These are phyloP conservation scores for Amorpha juglandis DNA, from an alignment of 2,888 invertebrate genomes.

Conservation along the genomic window DNA sequence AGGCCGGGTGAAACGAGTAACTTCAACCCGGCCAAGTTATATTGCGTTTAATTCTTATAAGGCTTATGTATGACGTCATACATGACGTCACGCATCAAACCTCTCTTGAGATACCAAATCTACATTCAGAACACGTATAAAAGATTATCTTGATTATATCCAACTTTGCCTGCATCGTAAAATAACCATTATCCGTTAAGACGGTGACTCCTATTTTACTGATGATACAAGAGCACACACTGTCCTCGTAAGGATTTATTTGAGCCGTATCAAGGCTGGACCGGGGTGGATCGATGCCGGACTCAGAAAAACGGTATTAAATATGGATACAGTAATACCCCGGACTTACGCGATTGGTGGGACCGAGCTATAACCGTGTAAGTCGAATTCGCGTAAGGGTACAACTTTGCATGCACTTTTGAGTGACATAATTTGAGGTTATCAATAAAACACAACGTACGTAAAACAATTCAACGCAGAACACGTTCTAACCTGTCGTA, in stretches of 20 bases:
- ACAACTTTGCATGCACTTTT: too few species aligned
- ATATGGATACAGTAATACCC: too few species aligned
- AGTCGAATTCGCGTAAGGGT: too few species aligned
- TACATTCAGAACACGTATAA: slow-evolving; percentile 15
- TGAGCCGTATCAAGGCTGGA: not conserved
- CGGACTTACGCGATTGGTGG: too few species aligned
- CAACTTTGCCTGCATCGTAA: not conserved
- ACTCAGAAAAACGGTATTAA: not conserved
- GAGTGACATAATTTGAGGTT: too few species aligned
- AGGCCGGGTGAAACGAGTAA: too few species aligned
- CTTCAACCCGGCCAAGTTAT: too few species aligned
- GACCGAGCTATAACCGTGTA: too few species aligned
- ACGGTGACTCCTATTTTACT: not conserved
- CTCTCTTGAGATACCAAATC: not conserved
- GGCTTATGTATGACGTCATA: slow-evolving; percentile 7
- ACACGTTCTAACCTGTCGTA: too few species aligned
- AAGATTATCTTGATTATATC: slow-evolving; percentile 3
- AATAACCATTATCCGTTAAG: not conserved
- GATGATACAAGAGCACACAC: not conserved
- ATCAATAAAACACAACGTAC: too few species aligned
- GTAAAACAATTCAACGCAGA: too few species aligned
- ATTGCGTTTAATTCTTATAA: not conserved
- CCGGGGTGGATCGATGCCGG: not conserved
- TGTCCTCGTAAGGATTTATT: slow-evolving; percentile 8
- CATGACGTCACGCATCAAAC: slow-evolving; percentile 1